Base-by-base conservation (phyloP, 2,797 vertebrate genomes). In the Phoeniculus purpureus region DNA sequence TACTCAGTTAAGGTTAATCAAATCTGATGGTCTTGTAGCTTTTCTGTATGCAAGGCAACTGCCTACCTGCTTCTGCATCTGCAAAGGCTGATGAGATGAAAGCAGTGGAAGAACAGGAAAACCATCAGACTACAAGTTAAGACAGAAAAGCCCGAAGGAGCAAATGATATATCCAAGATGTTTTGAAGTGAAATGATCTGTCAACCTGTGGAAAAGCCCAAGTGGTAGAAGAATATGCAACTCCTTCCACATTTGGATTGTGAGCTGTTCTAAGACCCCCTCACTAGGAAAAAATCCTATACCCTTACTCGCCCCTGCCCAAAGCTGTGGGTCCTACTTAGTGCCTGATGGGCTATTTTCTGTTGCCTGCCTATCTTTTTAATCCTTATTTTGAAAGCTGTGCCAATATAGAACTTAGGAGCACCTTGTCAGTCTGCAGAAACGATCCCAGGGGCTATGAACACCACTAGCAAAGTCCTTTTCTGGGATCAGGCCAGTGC, bases 151-250 rank as follows among this genome's bases (percentile, higher is more conserved):
- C 76, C 66, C 87, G 58, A 65, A 85, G 93, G 74, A 66, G 22
- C 55, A 85, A 68, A 87, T 19, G 21, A 50, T 79, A 67, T 31
- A 23, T 83, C 79, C 64, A 88, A 15, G 55, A 60, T 90, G 17
- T 74, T 95, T 94, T 77, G 67, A 81, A 47, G 32, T 40, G 43
- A 88, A 87, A 81, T 50, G 9, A 62, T 85, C 48, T 82, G 48
- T 79, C 48, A 12, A 29, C 23, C 51, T 9, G 3, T 81, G 72
- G 73, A 70, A 87, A 91, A 85, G 43, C 74, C 81, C 40, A 94
- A 78, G 64, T 32, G 60, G 56, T 62, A 80, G 77, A 86, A 79
- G 11, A 87, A 68, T 6, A 15, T 2, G 2, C 27, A 61, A 31
- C 16, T 87, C 13, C 16, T 80, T 45, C 29, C 17, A 31, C 5